Base-by-base conservation (phyloP, 2,797 vertebrate species). In the Glyptemys insculpta region DNA sequence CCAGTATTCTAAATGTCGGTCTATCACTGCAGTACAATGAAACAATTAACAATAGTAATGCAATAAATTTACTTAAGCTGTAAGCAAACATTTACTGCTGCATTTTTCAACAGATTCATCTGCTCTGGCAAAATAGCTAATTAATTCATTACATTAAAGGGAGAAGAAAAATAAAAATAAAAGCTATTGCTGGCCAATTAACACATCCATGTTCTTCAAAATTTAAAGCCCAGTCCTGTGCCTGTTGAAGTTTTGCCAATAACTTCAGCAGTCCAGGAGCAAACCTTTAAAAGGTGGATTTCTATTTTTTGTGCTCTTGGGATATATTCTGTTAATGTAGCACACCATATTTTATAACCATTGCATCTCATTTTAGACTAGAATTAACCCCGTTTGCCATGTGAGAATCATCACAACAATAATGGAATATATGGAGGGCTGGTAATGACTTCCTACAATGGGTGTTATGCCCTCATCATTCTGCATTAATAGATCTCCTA, bases 81-180 rank as follows among this genome's bases (percentile, higher is more conserved):
- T 94, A 96, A 94, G 8, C 11, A 81, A 90, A 86, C 4, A 4
- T 95, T 90, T 89, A 57, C 56, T 91, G 90, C 79, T 91, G 94
- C 91, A 86, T 87, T 88, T 54, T 23, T 90, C 0, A 1, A 72
- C 88, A 94, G 72, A 96, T 94, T 95, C 89, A 80, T 96, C 53
- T 89, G 6, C 83, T 95, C 53, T 96, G 78, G 86, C 74, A 97
- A 96, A 97, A 95, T 23, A 96, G 54, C n/a, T 96, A 96, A 88
- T 93, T 97, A 74, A 81, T 93, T 81, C 18, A 76, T 89, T 93
- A 91, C 87, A 94, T 97, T 94, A 89, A 83, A 92, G 56, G 91
- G n/a, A 85, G 50, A 49, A 29, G 81, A 85, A 79, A 34, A 95
- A 79, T 93, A 80, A 94, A 81, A 53, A 90, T 92, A 62, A 80